phyloP scores from a whole-genome alignment of 2,888 invertebrate species.

The Osedax frankpressi region DNA sequence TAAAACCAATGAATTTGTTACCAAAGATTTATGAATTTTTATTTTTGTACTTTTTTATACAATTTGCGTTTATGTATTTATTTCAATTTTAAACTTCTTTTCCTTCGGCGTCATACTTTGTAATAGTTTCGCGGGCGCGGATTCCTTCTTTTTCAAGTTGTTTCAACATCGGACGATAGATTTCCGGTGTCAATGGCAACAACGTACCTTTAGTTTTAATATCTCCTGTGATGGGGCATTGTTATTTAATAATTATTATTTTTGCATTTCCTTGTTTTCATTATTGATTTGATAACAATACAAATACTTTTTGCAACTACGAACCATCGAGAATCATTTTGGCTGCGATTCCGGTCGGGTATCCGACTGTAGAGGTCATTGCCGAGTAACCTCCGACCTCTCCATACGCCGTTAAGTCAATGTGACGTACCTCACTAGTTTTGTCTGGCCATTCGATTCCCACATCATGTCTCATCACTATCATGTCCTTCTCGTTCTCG shows the following conservation, averaged over 20 bases:
- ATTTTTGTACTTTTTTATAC: no score
- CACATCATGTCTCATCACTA: conserved; percentile 82
- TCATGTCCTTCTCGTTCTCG: conserved; percentile 69
- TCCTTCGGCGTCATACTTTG: background rate
- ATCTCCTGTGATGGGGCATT: conserved; percentile 58
- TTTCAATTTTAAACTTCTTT: no score
- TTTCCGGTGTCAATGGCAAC: conserved; percentile 76
- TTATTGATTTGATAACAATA: no score
- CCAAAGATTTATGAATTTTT: no score
- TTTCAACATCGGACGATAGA: conserved; percentile 76
- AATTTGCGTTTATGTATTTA: no score
- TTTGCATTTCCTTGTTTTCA: no score
- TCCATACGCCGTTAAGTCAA: conserved; percentile 74
- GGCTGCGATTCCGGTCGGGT: conserved; percentile 83
- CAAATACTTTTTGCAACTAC: no score
- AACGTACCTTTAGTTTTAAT: conserved; percentile 88
- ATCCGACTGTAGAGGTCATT: conserved; percentile 86
- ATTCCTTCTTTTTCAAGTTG: conserved; percentile 75
- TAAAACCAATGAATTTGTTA: no score
- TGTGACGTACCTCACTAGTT: conserved; percentile 62
- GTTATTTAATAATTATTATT: no score
- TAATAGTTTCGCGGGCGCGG: conserved; percentile 25
- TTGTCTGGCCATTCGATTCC: conserved; percentile 77
- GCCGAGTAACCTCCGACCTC: conserved; percentile 67
- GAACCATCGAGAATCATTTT: conserved; percentile 91